Evolutionary conservation across 1,140 invertebrate genomes (phyloP).

Genomic region (Ruditapes philippinarum): DNA sequence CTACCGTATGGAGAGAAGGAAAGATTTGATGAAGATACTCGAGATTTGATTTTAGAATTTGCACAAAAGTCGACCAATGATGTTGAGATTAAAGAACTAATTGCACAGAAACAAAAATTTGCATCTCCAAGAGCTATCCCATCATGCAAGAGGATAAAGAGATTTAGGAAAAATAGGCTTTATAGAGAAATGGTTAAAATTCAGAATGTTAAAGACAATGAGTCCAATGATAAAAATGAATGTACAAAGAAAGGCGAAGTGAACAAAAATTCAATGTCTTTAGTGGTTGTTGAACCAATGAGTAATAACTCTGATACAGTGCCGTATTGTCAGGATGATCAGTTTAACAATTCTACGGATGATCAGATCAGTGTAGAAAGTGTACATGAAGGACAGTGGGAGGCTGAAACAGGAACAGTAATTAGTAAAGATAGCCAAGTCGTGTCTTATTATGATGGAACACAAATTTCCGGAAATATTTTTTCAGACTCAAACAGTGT

Average conservation of each 20-base stretch:
- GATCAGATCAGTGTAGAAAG: neutral
- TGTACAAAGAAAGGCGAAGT: neutral
- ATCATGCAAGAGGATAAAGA: constrained; percentile 39
- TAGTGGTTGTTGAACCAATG: no score
- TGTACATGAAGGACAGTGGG: neutral
- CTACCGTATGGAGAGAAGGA: constrained; percentile 58
- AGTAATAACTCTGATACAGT: no score
- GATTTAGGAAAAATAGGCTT: constrained; percentile 36
- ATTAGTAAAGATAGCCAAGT: neutral
- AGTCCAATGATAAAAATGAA: no score
- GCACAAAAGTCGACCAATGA: neutral
- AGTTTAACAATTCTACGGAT: neutral
- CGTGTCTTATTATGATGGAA: constrained; percentile 15
- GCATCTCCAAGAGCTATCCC: constrained; percentile 23
- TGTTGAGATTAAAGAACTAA: constrained; percentile 44
- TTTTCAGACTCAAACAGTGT: neutral
- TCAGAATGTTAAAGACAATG: constrained; percentile 18
- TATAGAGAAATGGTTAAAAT: neutral
- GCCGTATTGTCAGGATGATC: neutral
- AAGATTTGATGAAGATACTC: constrained; percentile 56
- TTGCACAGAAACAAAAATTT: constrained; percentile 33
- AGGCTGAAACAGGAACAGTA: neutral
- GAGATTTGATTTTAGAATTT: constrained; percentile 49
- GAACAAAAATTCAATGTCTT: no score
- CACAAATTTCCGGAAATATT: neutral